A percentile compares a stretch with the other conserved stretches of the same genome.
phyloP scores from a whole-genome alignment of 2,888 invertebrate genomes.

The Eudemis profundana region DNA sequence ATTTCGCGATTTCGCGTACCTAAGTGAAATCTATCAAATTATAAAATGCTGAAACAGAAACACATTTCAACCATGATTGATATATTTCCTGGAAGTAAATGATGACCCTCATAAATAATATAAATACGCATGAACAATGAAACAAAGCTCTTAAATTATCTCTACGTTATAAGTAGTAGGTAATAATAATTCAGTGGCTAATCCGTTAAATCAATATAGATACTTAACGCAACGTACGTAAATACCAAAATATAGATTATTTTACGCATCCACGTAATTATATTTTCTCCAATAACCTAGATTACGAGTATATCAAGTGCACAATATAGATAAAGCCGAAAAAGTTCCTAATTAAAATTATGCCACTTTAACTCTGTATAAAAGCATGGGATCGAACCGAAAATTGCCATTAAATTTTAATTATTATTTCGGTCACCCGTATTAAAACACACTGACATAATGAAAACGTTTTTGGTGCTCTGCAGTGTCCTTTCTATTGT shows the following conservation, averaged over 20 bases:
- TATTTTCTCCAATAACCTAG: constrained; percentile 47
- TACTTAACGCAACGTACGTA: too few relatives aligned
- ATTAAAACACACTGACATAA: constrained; percentile 47
- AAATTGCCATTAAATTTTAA: constrained; percentile 35
- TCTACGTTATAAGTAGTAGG: too few relatives aligned
- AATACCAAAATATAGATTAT: constrained; percentile 27
- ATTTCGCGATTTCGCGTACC: too few relatives aligned
- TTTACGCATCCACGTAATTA: constrained; percentile 44
- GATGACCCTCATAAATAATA: too few relatives aligned
- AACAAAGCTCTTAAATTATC: too few relatives aligned
- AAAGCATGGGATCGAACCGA: constrained; percentile 50
- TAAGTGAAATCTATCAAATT: too few relatives aligned
- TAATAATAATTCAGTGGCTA: too few relatives aligned
- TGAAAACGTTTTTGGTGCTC: constrained; percentile 62
- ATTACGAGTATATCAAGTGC: constrained; percentile 52
- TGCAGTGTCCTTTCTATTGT: constrained; percentile 58
- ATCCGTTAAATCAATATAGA: too few relatives aligned
- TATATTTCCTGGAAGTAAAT: too few relatives aligned
- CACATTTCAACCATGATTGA: too few relatives aligned
- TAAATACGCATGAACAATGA: too few relatives aligned
- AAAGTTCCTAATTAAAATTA: constrained; percentile 55
- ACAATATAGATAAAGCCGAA: constrained; percentile 46
- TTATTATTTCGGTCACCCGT: neutral
- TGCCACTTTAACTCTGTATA: constrained; percentile 53
- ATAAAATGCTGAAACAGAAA: too few relatives aligned